Percentiles rank a stretch among this genome's conserved stretches.
Evolutionary conservation across 2,888 invertebrate genomes (phyloP).

Genomic region (Limnephilus marmoratus): DNA sequence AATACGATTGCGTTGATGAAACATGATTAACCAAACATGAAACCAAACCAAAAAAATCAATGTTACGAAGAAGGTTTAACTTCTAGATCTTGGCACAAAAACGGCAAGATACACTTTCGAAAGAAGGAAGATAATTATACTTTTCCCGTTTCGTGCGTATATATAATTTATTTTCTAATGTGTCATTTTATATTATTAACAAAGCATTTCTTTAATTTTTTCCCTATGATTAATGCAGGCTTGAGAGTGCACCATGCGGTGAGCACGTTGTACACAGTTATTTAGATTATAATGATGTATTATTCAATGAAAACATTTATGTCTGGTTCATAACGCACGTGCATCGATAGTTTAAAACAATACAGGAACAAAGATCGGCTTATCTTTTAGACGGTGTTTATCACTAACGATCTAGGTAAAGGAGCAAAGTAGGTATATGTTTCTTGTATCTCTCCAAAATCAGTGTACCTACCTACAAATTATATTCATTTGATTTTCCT

Average conservation of each 20-base stretch:
- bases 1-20: background rate
- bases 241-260: background rate
- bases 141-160: background rate
- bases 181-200: background rate
- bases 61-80: background rate
- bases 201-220: background rate
- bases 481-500: no score
- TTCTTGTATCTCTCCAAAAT: background rate
- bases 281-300: background rate
- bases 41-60: background rate
- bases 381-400: background rate
- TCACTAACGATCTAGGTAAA: background rate
- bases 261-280: background rate
- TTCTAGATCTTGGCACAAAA: background rate
- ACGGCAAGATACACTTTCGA: background rate
- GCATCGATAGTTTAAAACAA: no score
- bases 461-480: background rate
- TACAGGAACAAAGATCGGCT: no score
- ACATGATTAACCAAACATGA: background rate
- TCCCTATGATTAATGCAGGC: background rate
- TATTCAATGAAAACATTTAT: background rate
- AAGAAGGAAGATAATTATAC: background rate
- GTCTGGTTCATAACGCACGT: no score
- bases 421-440: background rate
- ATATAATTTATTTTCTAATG: background rate